Percentiles rank a stretch among this genome's conserved stretches.
Evolutionary conservation across 2,888 invertebrate genomes (phyloP).

Genomic region (Ichneumoninae sp.): DNA sequence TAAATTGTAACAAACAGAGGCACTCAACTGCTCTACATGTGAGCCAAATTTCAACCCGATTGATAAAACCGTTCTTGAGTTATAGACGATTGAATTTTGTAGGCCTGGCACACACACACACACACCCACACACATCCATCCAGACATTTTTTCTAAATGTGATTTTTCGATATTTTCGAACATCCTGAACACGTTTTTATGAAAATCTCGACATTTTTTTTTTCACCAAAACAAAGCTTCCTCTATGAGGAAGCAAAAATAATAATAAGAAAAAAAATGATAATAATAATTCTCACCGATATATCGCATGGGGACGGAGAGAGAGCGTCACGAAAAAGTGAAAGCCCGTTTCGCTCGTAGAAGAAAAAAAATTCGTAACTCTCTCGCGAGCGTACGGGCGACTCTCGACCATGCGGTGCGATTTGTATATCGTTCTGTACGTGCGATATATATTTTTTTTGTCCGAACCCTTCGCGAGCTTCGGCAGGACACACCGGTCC

Average conservation of each 20-base stretch:
- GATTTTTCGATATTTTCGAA: no score
- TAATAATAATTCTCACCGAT: conserved; percentile 6
- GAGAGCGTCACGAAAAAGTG: conserved; percentile 39
- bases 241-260: not conserved
- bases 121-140: no score
- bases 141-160: no score
- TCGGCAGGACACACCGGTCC: conserved; percentile 32
- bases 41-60: no score
- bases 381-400: conserved; percentile 10
- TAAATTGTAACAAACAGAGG: no score
- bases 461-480: not conserved
- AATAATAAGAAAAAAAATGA: not conserved
- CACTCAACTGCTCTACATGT: no score
- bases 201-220: no score
- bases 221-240: no score
- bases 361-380: conserved; percentile 4
- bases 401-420: not conserved
- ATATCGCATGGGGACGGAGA: not conserved
- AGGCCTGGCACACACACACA: no score
- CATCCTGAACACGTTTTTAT: no score
- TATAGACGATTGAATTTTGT: no score
- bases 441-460: not conserved
- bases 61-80: no score
- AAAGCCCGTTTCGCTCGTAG: conserved; percentile 24
- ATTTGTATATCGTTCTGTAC: not conserved